Conservation (phyloP, 2,113 vertebrate genomes). For the Hydrolagus affinis region DNA sequence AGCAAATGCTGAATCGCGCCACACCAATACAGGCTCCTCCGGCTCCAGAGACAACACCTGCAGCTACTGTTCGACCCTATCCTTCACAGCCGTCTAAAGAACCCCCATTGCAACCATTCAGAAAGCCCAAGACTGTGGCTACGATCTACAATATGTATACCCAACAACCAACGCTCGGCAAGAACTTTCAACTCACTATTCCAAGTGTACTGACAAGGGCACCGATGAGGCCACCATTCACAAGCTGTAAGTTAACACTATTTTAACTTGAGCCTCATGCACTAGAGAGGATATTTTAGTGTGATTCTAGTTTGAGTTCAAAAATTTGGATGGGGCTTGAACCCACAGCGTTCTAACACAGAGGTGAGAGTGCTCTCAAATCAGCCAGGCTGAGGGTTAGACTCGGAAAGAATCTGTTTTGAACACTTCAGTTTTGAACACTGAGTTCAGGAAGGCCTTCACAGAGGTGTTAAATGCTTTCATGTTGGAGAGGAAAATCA, state of each 20-base stretch:
- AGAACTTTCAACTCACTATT: constrained; percentile 65
- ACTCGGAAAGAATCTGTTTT: no score
- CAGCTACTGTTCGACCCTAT: constrained; percentile 83
- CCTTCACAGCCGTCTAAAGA: constrained; percentile 85
- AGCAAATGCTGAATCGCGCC: constrained; percentile 50
- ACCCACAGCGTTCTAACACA: no score
- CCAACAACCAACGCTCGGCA: constrained; percentile 66
- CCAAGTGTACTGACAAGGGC: constrained; percentile 64
- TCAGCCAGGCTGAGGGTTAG: no score
- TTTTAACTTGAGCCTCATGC: not conserved
- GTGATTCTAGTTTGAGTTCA: no score
- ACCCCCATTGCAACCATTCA: constrained; percentile 52
- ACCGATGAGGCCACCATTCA: constrained; percentile 67
- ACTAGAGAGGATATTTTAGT: no score
- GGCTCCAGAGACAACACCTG: constrained; percentile 75
- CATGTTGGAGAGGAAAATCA: no score
- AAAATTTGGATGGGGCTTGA: no score
- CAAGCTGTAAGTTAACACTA: constrained; percentile 60
- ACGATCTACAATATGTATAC: constrained; percentile 96
- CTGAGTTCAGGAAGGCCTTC: no score
- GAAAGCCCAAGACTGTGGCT: constrained; percentile 76
- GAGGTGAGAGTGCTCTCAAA: no score
- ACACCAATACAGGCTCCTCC: constrained; percentile 40
- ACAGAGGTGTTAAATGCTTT: no score
- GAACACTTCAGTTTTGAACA: no score